Base-by-base conservation (phyloP, 2,113 vertebrate genomes). In the Leucoraja erinaceus region DNA sequence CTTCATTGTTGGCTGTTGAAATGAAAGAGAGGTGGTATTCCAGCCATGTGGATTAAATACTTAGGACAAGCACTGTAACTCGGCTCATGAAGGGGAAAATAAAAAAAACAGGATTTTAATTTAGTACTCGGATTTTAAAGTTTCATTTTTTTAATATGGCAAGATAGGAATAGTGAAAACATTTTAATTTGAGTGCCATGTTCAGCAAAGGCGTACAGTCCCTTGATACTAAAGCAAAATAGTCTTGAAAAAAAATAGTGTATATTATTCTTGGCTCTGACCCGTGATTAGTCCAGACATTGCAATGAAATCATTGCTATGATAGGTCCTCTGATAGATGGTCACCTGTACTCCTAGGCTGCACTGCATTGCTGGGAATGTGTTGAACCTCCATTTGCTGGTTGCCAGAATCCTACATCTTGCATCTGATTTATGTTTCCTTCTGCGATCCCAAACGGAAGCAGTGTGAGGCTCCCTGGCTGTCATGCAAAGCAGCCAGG, bases 381-480 rank as follows among this genome's bases (percentile, higher is more conserved):
- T 91, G 90, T 54, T 91, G 90, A 91, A 72, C 90, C 90, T 91
- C 68, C 90, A 91, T 33, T 91, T 91, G 90, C 90, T 91, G 66
- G 33, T 25, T 72, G 66, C 90, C 90, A 70, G 22, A 20, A 91
- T 91, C 90, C 90, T 66, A 72, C 68, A 72, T 70, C 90, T 54
- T 28, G 66, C 9, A 54, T 38, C 90, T 91, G 90, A 91, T 91
- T 91, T 91, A 91, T 91, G 63, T 72, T 91, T 91, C 90, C 90
- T 91, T 38, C 59, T 88, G 83, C 83, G 28, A 88, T 88, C 83
- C 83, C 90, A 72, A 91, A 72, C 90, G 90, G 90, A 91, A 91
- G 90, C 63, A 70, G 68, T 91, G 90, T 91, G 90, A 91, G 90
- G 90, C 90, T 91, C 90, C 90, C 90, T 91, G 66, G 66, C 90